Percentiles rank a stretch among this genome's conserved stretches.
Conservation (phyloP, 1,140 invertebrate species). For the Trinorchestia longiramus region DNA sequence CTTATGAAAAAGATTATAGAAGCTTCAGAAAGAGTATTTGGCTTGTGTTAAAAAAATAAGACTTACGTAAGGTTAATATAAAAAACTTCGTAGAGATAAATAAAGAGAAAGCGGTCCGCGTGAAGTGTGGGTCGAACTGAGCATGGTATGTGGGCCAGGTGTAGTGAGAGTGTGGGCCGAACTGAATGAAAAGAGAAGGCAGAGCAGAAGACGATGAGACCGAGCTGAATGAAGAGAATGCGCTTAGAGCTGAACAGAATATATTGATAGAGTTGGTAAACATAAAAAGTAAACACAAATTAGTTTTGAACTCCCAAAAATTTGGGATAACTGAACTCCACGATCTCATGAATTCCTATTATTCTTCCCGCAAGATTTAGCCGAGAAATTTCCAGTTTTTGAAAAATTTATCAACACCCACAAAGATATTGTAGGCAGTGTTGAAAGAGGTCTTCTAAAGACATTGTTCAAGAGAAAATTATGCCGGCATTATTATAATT, state of each 20-base stretch:
- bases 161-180: not conserved
- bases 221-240: too few species aligned
- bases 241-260: not conserved
- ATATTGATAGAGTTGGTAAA: not conserved
- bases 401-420: too few species aligned
- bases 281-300: not conserved
- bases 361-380: not conserved
- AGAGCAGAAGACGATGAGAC: too few species aligned
- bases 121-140: not conserved
- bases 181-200: not conserved
- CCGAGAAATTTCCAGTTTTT: too few species aligned
- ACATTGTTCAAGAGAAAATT: not conserved
- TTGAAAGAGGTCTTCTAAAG: not conserved
- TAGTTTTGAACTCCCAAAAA: not conserved
- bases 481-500: not conserved
- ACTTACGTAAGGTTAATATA: not conserved
- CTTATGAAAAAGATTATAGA: not conserved
- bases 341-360: not conserved
- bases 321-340: not conserved
- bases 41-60: not conserved
- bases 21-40: not conserved
- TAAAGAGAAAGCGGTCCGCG: not conserved
- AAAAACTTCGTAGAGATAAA: not conserved
- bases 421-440: not conserved
- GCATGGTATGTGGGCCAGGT: not conserved